Conservation (phyloP, 2,113 vertebrate species). For the Pelmatolapia mariae region DNA sequence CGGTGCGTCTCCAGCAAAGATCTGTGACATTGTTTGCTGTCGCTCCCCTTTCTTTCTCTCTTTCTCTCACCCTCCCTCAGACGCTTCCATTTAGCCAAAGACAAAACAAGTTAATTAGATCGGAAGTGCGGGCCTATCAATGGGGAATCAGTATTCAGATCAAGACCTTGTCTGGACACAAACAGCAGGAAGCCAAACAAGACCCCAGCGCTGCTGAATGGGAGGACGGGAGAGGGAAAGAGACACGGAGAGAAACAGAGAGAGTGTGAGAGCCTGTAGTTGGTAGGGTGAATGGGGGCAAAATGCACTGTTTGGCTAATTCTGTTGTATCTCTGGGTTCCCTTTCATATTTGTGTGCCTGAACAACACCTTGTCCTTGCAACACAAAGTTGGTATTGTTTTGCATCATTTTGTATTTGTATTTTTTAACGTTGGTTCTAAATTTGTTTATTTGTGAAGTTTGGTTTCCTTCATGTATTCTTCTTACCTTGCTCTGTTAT, state of each 20-base stretch:
- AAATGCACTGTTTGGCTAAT: background rate
- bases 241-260: background rate
- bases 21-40: conserved; percentile 44
- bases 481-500: background rate
- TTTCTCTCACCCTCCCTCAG: conserved; percentile 42
- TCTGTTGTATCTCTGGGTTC: background rate
- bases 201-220: conserved; percentile 49
- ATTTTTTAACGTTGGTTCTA: background rate
- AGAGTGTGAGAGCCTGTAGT: background rate
- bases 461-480: background rate
- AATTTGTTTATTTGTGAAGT: background rate
- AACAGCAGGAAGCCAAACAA: conserved; percentile 76
- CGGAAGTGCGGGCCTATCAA: conserved; percentile 79
- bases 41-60: conserved; percentile 15
- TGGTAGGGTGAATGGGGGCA: background rate
- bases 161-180: conserved; percentile 69
- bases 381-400: background rate
- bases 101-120: conserved; percentile 90
- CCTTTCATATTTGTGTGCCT: background rate
- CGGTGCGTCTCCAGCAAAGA: conserved; percentile 34
- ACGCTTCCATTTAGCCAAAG: conserved; percentile 69
- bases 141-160: conserved; percentile 72
- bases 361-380: background rate
- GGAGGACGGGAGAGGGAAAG: conserved; percentile 42
- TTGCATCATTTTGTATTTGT: background rate